Conservation (phyloP, 1,140 invertebrate species). For the Bactericera cockerelli region DNA sequence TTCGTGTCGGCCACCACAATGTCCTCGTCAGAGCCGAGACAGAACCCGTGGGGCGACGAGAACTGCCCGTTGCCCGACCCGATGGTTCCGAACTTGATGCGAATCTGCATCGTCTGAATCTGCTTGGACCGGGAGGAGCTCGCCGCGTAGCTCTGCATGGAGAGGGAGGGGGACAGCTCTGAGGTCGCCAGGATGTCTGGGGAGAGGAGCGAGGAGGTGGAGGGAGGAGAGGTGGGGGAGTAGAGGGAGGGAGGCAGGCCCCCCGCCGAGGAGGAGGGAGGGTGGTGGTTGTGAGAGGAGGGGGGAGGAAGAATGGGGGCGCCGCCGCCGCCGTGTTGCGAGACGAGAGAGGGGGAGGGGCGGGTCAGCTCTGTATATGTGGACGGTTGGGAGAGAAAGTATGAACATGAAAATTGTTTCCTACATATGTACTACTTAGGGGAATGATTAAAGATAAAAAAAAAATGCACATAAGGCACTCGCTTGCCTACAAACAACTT, state of each 20-base stretch:
- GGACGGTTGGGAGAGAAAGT: no score
- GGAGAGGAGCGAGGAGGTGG: not conserved
- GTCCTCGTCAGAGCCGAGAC: conserved; percentile 82
- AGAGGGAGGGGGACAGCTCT: not conserved
- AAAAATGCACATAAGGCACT: no score
- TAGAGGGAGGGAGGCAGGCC: no score
- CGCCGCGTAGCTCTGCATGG: not conserved
- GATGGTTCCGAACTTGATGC: conserved; percentile 84
- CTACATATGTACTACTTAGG: no score
- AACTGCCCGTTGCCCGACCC: conserved; percentile 84
- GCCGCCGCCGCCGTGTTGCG: not conserved
- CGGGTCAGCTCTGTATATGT: no score
- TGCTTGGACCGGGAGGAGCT: conserved; percentile 15
- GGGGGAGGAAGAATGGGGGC: no score
- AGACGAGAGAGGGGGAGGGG: no score
- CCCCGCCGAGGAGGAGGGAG: not conserved
- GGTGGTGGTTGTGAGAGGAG: no score
- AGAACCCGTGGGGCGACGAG: conserved; percentile 93
- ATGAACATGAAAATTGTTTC: no score
- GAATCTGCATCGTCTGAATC: conserved; percentile 55
- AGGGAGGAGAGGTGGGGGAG: not conserved
- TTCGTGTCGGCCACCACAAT: conserved; percentile 92
- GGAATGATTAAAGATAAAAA: no score
- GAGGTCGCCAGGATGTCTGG: not conserved
- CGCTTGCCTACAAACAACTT: no score